A percentile compares a stretch with the other conserved stretches of the same genome.
phyloP scores from a whole-genome alignment of 2,113 vertebrate genomes.

The Tachycineta bicolor region DNA sequence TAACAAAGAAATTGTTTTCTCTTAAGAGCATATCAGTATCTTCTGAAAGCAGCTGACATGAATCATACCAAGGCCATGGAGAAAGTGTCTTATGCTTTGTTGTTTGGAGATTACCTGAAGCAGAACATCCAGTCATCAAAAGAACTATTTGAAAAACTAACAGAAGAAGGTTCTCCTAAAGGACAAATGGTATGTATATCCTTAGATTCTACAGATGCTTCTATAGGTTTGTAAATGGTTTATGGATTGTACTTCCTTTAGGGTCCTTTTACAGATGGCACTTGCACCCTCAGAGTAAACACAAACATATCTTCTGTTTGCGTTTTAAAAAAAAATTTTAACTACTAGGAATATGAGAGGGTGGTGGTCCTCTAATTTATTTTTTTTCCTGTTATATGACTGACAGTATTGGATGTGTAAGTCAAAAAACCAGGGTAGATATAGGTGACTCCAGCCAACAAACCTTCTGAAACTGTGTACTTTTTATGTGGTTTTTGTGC shows the following conservation, averaged over 20 bases:
- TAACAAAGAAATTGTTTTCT: constrained; percentile 35
- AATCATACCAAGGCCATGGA: constrained; percentile 94
- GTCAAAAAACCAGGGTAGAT: not conserved
- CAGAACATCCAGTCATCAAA: constrained; percentile 88
- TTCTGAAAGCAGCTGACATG: constrained; percentile 87
- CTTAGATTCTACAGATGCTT: not conserved
- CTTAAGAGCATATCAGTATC: constrained; percentile 88
- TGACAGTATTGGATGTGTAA: not conserved
- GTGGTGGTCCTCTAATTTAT: not conserved
- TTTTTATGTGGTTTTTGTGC: not conserved
- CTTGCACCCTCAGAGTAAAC: not conserved
- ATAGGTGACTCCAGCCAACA: not conserved
- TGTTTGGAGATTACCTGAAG: constrained; percentile 93
- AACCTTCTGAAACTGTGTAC: not conserved
- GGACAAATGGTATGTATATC: constrained; percentile 85
- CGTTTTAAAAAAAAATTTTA: not conserved
- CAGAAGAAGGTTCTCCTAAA: constrained; percentile 91
- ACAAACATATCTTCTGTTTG: not conserved
- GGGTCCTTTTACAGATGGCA: not conserved
- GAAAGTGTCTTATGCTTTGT: constrained; percentile 91
- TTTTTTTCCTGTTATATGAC: not conserved
- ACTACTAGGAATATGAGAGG: not conserved
- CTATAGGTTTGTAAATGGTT: not conserved
- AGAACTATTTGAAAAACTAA: constrained; percentile 92
- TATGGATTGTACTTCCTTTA: not conserved